Evolutionary conservation across 2,113 vertebrate species (phyloP), one percentile per base, ranked within the genome.

Genomic region (Microcebus griseorufus): DNA sequence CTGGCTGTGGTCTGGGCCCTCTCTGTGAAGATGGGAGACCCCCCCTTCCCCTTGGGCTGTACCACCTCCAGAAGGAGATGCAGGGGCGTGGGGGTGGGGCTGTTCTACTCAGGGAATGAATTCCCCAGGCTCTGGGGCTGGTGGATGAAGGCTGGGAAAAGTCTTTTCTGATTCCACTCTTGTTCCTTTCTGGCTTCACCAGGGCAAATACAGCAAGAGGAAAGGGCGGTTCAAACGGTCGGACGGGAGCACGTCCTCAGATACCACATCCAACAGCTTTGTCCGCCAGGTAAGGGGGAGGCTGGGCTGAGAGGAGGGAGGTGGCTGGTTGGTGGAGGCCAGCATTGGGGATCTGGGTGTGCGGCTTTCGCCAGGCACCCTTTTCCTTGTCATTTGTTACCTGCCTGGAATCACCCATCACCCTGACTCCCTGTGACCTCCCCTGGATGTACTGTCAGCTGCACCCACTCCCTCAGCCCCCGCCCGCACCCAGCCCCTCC

Each of bases 221-320:
- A 99, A 99, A 98, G 99, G 99, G 93, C 99, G 99, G 67, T 99
- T 99, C 97, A 99, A 99, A 98, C 99, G 99, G 92, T 99, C 99
- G 0, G 99, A 99, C 75, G 99, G 99, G 95, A 99, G 99, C 98
- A 99, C 99, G 25, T 99, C 99, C 29, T 99, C 99, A 0, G 99
- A 99, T 98, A 99, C 99, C 62, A 99, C 99, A n/a, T 99, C 99
- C 39, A 99, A 99, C 99, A 99, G 99, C 98, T 99, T 99, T 53
- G 99, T 99, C 95, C 99, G 99, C 96, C 99, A 99, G 99, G 99
- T 99, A 99, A 99, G 97, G 4, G 37, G 81, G 84, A n/a, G 39
- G 32, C 37, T 13, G 93, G 70, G 62, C 27, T 7, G 42, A 34
- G 62, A 45, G 72, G 42, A 51, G 70, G 82, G 93, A 76, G 64